Conservation (phyloP, 2,797 vertebrate species). For the Argentina silus region DNA sequence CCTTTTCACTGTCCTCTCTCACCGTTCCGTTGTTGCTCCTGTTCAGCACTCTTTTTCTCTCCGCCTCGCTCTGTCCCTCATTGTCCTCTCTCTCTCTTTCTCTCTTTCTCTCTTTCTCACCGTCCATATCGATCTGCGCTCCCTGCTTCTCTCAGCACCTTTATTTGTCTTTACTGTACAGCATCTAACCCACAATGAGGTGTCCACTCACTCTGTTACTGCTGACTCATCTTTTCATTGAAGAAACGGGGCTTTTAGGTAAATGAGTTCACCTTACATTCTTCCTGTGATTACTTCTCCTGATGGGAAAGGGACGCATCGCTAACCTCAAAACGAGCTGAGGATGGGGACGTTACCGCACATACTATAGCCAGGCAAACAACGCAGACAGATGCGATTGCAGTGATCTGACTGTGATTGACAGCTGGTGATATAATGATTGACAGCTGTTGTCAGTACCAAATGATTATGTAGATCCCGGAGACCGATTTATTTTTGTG, state of each 20-base stretch:
- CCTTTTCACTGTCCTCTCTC: conserved; percentile 21
- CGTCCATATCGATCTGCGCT: conserved; percentile 33
- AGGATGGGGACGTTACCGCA: conserved; percentile 1
- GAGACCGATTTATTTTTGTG: neutral
- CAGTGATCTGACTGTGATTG: conserved; percentile 52
- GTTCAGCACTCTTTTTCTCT: conserved; percentile 21
- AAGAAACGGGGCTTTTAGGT: conserved; percentile 30
- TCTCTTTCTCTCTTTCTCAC: conserved; percentile 22
- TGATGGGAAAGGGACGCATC: conserved; percentile 47
- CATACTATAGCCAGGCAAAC: neutral
- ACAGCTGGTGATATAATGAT: conserved; percentile 25
- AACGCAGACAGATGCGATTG: conserved; percentile 26
- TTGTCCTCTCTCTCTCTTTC: conserved; percentile 19
- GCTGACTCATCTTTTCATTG: conserved; percentile 63
- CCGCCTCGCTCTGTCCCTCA: conserved; percentile 41
- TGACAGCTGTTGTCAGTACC: conserved; percentile 49
- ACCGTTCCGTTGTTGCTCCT: conserved; percentile 24
- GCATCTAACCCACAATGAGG: conserved; percentile 26
- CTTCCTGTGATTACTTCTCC: conserved; percentile 55
- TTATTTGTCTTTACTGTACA: conserved; percentile 50
- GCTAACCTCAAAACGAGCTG: conserved; percentile 57
- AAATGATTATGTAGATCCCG: conserved; percentile 25
- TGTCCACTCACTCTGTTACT: conserved; percentile 29
- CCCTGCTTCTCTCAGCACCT: conserved; percentile 24
- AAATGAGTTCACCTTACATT: conserved; percentile 50